These are phyloP conservation scores for Anolis sagrei DNA, from an alignment of 2,113 vertebrate genomes.

Conservation along the genomic window DNA sequence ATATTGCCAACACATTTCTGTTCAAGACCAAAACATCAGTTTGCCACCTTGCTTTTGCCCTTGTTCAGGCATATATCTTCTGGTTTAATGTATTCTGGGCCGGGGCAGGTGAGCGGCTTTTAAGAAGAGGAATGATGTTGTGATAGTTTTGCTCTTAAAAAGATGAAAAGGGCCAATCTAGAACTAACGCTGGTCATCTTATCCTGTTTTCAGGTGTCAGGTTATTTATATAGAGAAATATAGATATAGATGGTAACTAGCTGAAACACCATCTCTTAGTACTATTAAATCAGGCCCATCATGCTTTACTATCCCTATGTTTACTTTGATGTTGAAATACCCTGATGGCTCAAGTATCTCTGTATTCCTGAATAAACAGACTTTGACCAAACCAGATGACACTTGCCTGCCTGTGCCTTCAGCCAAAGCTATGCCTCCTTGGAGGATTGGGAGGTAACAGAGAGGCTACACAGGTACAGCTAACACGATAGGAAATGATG, in stretches of 20 bases:
- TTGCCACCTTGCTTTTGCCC: conserved; percentile 51
- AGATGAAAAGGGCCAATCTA: not conserved
- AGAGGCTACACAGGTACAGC: too few species aligned
- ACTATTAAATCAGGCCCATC: too few species aligned
- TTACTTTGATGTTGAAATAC: too few species aligned
- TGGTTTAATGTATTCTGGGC: not conserved
- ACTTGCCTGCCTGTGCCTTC: too few species aligned
- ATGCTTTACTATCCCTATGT: too few species aligned
- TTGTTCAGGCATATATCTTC: conserved; percentile 10
- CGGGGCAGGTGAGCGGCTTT: not conserved
- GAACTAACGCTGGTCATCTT: not conserved
- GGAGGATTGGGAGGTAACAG: too few species aligned
- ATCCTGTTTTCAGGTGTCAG: not conserved
- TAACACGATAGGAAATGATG: too few species aligned
- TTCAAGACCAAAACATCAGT: conserved; percentile 40
- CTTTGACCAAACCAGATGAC: too few species aligned
- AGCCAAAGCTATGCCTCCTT: too few species aligned
- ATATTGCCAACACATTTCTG: conserved; percentile 51
- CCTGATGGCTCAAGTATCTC: too few species aligned
- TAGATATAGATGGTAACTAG: not conserved
- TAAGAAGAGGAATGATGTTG: conserved; percentile 5
- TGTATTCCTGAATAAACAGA: too few species aligned
- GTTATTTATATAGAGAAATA: not conserved
- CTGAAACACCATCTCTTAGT: not conserved
- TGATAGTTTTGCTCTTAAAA: not conserved